phyloP scores from a whole-genome alignment of 2,797 vertebrate genomes.

The Gila robusta region DNA sequence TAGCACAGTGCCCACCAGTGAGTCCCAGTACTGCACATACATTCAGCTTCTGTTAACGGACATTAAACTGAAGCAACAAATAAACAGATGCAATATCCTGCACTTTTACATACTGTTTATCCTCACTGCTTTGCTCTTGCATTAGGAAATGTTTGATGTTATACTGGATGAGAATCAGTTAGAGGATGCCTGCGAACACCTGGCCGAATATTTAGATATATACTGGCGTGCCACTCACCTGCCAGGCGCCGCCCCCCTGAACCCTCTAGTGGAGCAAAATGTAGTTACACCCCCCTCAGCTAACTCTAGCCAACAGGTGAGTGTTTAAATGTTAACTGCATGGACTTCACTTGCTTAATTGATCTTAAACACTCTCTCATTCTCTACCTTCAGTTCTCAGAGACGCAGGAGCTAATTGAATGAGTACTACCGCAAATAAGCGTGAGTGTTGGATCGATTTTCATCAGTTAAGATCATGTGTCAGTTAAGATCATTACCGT shows the following conservation, averaged over 20 bases:
- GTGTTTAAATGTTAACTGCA: slow-evolving; percentile 2
- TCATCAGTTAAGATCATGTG: not conserved
- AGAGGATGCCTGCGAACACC: slow-evolving; percentile 94
- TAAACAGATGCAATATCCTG: not conserved
- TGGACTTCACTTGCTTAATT: not conserved
- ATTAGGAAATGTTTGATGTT: slow-evolving; percentile 94
- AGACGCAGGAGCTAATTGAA: slow-evolving; percentile 86
- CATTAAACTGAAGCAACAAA: not conserved
- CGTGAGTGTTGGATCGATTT: slow-evolving; percentile 65
- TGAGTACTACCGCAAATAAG: slow-evolving; percentile 70
- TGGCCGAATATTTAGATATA: slow-evolving; percentile 93
- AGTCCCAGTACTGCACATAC: slow-evolving; percentile 52
- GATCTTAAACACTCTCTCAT: not conserved
- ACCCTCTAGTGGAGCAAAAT: slow-evolving; percentile 83
- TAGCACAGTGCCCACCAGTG: slow-evolving; percentile 94
- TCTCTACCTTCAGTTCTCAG: slow-evolving; percentile 77
- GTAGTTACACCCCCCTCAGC: slow-evolving; percentile 86
- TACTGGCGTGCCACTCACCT: slow-evolving; percentile 96
- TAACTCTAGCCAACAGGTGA: slow-evolving; percentile 92
- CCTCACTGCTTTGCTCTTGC: not conserved
- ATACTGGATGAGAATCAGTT: slow-evolving; percentile 97
- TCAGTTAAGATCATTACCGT: not conserved
- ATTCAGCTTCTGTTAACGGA: not conserved
- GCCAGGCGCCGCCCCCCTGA: slow-evolving; percentile 80
- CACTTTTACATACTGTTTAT: not conserved